These are phyloP conservation scores for Synchiropus splendidus DNA, from an alignment of 2,113 vertebrate species.

Conservation along the genomic window DNA sequence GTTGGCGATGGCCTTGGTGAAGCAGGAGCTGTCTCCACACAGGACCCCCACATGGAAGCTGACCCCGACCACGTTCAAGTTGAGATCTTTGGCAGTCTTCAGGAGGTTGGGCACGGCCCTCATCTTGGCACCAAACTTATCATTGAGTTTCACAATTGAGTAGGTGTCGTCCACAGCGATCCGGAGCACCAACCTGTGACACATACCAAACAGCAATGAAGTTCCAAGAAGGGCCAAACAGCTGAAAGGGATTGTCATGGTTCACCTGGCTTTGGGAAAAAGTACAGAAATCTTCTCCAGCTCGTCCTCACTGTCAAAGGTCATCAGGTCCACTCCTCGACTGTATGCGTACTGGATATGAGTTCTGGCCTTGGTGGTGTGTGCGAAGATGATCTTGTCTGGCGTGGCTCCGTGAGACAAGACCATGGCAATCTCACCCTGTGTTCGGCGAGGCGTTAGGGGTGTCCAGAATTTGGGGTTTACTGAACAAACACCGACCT, in stretches of 20 bases:
- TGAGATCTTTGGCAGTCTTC: slow-evolving; percentile 75
- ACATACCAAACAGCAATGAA: no score
- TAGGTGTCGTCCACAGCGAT: slow-evolving; percentile 86
- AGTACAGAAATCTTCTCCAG: slow-evolving; percentile 78
- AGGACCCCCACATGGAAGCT: slow-evolving; percentile 87
- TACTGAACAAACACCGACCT: slow-evolving; percentile 54
- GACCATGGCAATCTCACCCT: slow-evolving; percentile 84
- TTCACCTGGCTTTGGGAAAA: slow-evolving; percentile 80
- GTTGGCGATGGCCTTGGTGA: slow-evolving; percentile 78
- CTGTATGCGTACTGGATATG: slow-evolving; percentile 83
- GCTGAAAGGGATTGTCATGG: no score
- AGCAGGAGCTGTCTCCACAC: slow-evolving; percentile 76
- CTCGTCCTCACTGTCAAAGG: slow-evolving; percentile 86
- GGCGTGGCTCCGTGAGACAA: slow-evolving; percentile 78
- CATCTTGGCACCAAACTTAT: slow-evolving; percentile 84
- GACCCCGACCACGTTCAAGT: slow-evolving; percentile 79
- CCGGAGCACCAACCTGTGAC: slow-evolving; percentile 76
- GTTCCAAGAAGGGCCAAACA: no score
- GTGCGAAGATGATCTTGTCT: slow-evolving; percentile 82
- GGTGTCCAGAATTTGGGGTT: no score
- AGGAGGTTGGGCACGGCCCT: slow-evolving; percentile 74
- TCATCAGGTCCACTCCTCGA: slow-evolving; percentile 83
- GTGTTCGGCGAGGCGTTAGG: background rate
- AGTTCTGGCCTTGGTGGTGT: slow-evolving; percentile 84
- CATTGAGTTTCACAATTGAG: slow-evolving; percentile 75